Evolutionary conservation across 2,113 vertebrate genomes (phyloP).

Genomic region (Tautogolabrus adspersus): DNA sequence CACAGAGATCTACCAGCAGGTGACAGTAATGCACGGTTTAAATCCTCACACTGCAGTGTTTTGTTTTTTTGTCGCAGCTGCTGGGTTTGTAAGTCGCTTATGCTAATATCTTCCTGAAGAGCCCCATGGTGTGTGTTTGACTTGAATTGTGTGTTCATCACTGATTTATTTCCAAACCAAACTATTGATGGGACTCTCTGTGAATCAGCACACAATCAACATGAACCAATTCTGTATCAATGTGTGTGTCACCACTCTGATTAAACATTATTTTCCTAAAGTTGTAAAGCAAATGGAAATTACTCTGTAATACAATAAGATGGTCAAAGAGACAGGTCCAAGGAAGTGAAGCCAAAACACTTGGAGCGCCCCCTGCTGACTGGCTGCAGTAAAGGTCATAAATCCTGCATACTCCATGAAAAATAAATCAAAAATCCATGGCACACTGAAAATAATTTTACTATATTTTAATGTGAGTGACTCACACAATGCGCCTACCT

Average conservation of each 20-base stretch:
- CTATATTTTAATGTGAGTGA: too few relatives aligned
- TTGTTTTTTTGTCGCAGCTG: not conserved
- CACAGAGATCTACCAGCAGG: constrained; percentile 50
- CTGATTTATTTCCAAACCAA: not conserved
- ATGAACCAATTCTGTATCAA: not conserved
- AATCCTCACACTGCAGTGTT: constrained; percentile 15
- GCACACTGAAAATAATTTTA: too few relatives aligned
- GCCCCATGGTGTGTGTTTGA: constrained; percentile 3
- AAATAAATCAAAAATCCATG: too few relatives aligned
- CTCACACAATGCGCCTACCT: too few relatives aligned
- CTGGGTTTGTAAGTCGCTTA: not conserved
- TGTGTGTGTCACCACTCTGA: not conserved
- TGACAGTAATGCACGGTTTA: constrained; percentile 10
- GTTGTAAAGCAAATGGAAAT: not conserved
- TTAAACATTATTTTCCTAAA: not conserved
- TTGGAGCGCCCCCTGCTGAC: too few relatives aligned
- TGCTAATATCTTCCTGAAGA: constrained; percentile 21
- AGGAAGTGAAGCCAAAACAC: too few relatives aligned
- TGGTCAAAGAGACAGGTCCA: too few relatives aligned
- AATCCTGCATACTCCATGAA: too few relatives aligned
- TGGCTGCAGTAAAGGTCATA: too few relatives aligned
- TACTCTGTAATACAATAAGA: too few relatives aligned
- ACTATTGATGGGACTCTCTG: not conserved
- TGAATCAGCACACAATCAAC: constrained; percentile 22
- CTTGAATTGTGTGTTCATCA: constrained; percentile 30